These are phyloP conservation scores for Entomyzon cyanotis DNA, from an alignment of 2,113 vertebrate genomes.

Conservation along the genomic window DNA sequence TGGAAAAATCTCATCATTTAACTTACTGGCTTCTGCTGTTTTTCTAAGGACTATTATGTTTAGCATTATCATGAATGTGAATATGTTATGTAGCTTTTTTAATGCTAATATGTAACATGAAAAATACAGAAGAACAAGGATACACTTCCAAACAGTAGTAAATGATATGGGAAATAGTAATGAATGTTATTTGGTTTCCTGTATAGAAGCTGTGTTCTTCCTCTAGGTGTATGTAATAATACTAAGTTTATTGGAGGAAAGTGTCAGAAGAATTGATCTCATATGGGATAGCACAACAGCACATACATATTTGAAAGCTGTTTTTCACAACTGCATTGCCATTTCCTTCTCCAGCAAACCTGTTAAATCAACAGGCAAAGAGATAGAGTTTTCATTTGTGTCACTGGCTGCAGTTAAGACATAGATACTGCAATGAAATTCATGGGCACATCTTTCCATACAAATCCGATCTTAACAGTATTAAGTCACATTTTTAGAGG, in stretches of 20 bases:
- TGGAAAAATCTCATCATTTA: neutral
- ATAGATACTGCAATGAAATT: neutral
- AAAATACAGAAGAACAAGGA: neutral
- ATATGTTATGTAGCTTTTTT: neutral
- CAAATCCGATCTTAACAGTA: neutral
- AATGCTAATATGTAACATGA: neutral
- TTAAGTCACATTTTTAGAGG: constrained; percentile 5
- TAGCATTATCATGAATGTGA: neutral
- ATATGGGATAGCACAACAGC: neutral
- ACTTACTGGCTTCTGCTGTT: neutral
- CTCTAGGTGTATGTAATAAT: neutral
- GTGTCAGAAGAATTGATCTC: neutral
- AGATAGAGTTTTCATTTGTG: neutral
- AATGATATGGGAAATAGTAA: neutral
- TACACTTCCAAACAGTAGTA: neutral
- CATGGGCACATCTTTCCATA: neutral
- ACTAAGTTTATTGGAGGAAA: neutral
- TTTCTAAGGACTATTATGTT: neutral
- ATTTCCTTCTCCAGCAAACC: neutral
- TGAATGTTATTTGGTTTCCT: neutral
- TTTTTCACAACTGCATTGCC: neutral
- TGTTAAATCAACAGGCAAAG: neutral
- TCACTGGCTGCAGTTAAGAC: neutral
- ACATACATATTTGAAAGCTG: neutral
- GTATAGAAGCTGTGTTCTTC: neutral